phyloP scores from a whole-genome alignment of 2,113 vertebrate species.

The Eclectus roratus region DNA sequence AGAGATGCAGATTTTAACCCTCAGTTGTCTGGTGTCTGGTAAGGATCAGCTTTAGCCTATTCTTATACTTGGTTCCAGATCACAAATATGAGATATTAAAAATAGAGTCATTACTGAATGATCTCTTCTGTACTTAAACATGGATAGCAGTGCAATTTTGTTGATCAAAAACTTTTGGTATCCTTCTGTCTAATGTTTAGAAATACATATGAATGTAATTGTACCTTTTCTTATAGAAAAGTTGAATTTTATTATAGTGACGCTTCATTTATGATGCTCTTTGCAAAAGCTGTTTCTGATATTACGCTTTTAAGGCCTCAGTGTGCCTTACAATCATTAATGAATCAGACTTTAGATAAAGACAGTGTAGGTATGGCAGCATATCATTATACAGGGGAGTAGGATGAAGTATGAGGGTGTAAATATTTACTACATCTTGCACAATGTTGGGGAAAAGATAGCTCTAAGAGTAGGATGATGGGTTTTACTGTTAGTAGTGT shows the following conservation, averaged over 20 bases:
- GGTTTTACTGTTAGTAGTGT: neutral
- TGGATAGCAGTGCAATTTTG: neutral
- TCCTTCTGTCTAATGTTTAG: neutral
- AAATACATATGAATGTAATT: slow-evolving; percentile 2
- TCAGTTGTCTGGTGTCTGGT: neutral
- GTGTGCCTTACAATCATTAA: slow-evolving; percentile 35
- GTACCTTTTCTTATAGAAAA: slow-evolving; percentile 13
- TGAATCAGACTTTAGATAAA: slow-evolving; percentile 53
- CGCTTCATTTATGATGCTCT: slow-evolving; percentile 15
- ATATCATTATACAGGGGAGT: slow-evolving; percentile 44
- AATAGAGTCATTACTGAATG: neutral
- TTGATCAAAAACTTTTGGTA: neutral
- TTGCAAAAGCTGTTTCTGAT: slow-evolving; percentile 40
- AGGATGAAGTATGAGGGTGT: slow-evolving; percentile 10
- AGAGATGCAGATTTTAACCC: slow-evolving; percentile 23
- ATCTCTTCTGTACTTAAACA: neutral
- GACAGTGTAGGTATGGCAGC: slow-evolving; percentile 53
- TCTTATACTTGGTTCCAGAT: neutral
- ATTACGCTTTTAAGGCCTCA: slow-evolving; percentile 20
- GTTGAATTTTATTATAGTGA: neutral
- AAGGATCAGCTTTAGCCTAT: neutral
- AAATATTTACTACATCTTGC: slow-evolving; percentile 50
- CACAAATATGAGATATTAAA: neutral
- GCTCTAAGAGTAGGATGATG: neutral
- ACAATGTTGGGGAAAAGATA: neutral